Percentiles rank a stretch among this genome's conserved stretches.
These are phyloP conservation scores for Chesias legatella DNA, from an alignment of 2,888 invertebrate species.

Conservation along the genomic window DNA sequence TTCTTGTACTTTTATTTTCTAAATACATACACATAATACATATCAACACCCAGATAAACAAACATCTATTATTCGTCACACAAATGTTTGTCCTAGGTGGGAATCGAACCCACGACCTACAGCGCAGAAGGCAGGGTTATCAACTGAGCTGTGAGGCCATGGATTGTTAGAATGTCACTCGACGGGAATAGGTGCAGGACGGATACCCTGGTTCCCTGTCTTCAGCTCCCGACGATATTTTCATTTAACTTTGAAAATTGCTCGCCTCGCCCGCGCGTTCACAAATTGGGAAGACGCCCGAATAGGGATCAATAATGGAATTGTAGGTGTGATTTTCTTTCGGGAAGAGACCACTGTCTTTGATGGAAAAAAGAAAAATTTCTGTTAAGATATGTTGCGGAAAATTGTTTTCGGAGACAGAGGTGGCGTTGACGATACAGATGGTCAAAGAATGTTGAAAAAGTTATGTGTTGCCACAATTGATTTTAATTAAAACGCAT, in stretches of 20 bases:
- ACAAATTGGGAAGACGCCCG: conserved; percentile 66
- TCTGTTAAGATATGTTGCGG: conserved; percentile 34
- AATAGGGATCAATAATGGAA: conserved; percentile 77
- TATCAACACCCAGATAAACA: too few relatives aligned
- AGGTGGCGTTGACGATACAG: background rate
- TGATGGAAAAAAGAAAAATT: conserved; percentile 71
- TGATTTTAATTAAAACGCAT: too few relatives aligned
- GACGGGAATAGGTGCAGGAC: conserved; percentile 7
- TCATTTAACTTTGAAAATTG: conserved; percentile 79
- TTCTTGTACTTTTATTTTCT: too few relatives aligned
- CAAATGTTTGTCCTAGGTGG: too few relatives aligned
- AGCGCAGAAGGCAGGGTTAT: too few relatives aligned
- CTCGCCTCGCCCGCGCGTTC: conserved; percentile 61
- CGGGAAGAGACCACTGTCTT: conserved; percentile 66
- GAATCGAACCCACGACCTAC: too few relatives aligned
- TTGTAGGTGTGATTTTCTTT: conserved; percentile 74
- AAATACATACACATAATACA: too few relatives aligned
- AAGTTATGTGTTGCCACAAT: too few relatives aligned
- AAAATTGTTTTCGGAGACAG: conserved; percentile 18
- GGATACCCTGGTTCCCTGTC: conserved; percentile 34
- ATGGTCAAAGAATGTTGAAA: too few relatives aligned
- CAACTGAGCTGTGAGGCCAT: too few relatives aligned
- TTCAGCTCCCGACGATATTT: conserved; percentile 64
- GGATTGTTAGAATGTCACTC: too few relatives aligned
- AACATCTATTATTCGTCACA: too few relatives aligned